These are phyloP conservation scores for Himalopsyche japonica DNA, from an alignment of 2,888 invertebrate genomes.

Conservation along the genomic window DNA sequence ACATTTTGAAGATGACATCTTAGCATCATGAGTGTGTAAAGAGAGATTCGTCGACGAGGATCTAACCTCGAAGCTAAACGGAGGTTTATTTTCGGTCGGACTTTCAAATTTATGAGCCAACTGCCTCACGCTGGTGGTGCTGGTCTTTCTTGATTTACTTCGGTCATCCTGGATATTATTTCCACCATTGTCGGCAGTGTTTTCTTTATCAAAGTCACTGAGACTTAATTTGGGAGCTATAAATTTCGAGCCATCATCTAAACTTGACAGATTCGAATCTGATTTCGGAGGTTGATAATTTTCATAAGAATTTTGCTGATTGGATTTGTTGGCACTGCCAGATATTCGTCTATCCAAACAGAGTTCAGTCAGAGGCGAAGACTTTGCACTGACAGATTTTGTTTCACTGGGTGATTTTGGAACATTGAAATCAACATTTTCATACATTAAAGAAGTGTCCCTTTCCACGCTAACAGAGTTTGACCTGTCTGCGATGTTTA, in stretches of 20 bases:
- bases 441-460: slow-evolving; percentile 20
- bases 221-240: slow-evolving; percentile 19
- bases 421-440: slow-evolving; percentile 28
- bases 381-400: background rate
- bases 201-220: slow-evolving; percentile 35
- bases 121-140: slow-evolving; percentile 60
- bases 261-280: background rate
- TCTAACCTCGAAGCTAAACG: slow-evolving; percentile 59
- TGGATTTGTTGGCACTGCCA: background rate
- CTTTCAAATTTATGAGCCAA: slow-evolving; percentile 68
- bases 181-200: slow-evolving; percentile 14
- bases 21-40: background rate
- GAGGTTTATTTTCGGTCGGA: slow-evolving; percentile 62
- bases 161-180: slow-evolving; percentile 26
- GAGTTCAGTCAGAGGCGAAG: slow-evolving; percentile 19
- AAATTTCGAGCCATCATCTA: background rate
- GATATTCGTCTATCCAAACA: slow-evolving; percentile 24
- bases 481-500: background rate
- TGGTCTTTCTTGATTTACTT: slow-evolving; percentile 24
- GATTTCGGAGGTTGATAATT: slow-evolving; percentile 25
- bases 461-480: background rate
- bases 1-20: slow-evolving; percentile 42
- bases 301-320: slow-evolving; percentile 28
- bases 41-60: slow-evolving; percentile 49
- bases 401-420: background rate